A percentile compares a stretch with the other conserved stretches of the same genome.
phyloP scores from a whole-genome alignment of 2,797 vertebrate genomes.

The Neosalanx taihuensis region DNA sequence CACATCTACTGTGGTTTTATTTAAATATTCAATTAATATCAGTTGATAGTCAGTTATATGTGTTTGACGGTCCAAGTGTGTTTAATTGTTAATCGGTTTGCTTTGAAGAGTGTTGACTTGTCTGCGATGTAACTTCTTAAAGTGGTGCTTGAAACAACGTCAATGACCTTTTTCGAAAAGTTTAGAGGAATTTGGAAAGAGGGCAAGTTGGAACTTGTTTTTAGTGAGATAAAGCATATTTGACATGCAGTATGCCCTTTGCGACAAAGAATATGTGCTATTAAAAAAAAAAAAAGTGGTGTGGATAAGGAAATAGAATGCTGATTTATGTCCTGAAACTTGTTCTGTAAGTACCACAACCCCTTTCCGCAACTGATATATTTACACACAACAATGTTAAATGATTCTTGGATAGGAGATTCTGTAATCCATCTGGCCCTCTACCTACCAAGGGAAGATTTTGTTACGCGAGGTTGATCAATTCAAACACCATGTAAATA shows the following conservation, averaged over 20 bases:
- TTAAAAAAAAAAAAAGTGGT: not conserved
- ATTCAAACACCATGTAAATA: conserved; percentile 69
- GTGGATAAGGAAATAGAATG: not conserved
- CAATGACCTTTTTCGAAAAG: not conserved
- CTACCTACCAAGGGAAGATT: not conserved
- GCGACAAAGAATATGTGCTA: too few relatives aligned
- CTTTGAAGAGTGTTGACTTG: not conserved
- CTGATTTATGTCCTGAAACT: not conserved
- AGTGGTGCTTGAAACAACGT: not conserved
- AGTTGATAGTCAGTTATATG: not conserved
- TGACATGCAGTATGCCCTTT: too few relatives aligned
- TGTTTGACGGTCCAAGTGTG: not conserved
- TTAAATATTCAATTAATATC: not conserved
- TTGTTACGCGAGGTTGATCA: conserved; percentile 20
- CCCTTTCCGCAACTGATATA: not conserved
- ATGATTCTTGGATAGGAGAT: conserved; percentile 16
- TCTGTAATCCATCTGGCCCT: conserved; percentile 17
- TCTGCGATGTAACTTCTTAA: not conserved
- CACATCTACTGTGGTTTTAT: not conserved
- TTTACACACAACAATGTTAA: not conserved
- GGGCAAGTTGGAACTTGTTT: too few relatives aligned
- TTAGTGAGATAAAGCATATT: too few relatives aligned
- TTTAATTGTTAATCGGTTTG: not conserved
- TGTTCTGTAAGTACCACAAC: not conserved
- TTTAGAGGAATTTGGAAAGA: not conserved